Evolutionary conservation across 2,113 vertebrate species (phyloP), one percentile per base, ranked within the genome.

Genomic region (Urocynchramus pylzowi): DNA sequence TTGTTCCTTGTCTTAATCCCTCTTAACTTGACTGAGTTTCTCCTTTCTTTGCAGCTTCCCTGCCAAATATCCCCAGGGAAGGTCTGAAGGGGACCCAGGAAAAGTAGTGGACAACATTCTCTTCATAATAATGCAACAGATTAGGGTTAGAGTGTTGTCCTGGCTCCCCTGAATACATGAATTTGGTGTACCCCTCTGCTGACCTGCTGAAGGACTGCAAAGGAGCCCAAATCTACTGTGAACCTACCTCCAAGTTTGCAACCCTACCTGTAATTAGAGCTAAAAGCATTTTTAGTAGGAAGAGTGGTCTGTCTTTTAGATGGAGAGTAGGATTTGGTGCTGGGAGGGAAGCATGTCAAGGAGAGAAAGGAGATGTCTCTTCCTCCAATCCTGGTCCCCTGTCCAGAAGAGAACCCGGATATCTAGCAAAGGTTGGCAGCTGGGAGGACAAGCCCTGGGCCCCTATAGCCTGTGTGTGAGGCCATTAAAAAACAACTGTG

Each of bases 401-500:
- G 54, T 61, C 61, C 84, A 54, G 15, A 50, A 69, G 41, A 76
- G 16, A 68, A 96, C 30, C 78, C n/a, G 35, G 86, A 75, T 64
- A 89, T 68, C 76, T 67, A 83, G 35, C 0, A 4, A 69, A 41
- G 31, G 10, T 41, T 90, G 37, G 69, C 23, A 57, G 53, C 64
- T 76, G 44, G 47, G 67, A 79, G 57, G 16, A 18, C 4, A 19
- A 91, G 47, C 0, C 0, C 45, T 1, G 23, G 85, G 68, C 26
- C 19, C 26, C 60, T 69, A 26, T 5, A 27, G 50, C 16, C 71
- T 94, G 37, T 37, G 71, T 84, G 16, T 54, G 24, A 93, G 87
- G 74, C 84, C 74, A 75, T 39, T 92, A 83, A 68, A 74, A 84
- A 94, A 85, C 68, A 95, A n/a, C 78, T 82, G 89, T 44, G 28